These are phyloP conservation scores for Phenacoccus solenopsis DNA, from an alignment of 1,140 invertebrate genomes.

Conservation along the genomic window DNA sequence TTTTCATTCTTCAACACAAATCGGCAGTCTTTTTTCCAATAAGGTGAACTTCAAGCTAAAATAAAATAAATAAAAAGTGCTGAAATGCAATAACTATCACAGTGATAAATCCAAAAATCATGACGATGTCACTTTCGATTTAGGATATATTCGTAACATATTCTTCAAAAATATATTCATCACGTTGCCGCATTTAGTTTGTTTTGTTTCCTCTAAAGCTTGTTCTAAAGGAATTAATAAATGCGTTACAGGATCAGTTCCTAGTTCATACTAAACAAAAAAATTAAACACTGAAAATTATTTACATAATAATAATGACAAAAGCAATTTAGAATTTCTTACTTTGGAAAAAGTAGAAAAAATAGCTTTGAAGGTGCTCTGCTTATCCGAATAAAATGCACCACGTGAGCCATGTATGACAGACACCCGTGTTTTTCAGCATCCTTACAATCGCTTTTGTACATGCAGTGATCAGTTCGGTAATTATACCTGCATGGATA, in stretches of 20 bases:
- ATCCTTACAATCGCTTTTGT: slow-evolving; percentile 66
- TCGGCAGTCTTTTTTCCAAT: too few relatives aligned
- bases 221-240: neutral
- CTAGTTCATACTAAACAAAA: neutral
- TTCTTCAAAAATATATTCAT: neutral
- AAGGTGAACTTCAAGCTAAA: too few relatives aligned
- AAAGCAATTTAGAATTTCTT: slow-evolving; percentile 29
- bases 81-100: too few relatives aligned
- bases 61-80: too few relatives aligned
- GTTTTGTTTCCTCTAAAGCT: neutral
- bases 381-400: slow-evolving; percentile 72
- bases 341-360: slow-evolving; percentile 56
- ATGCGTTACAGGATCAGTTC: neutral
- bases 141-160: neutral
- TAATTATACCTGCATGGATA: slow-evolving; percentile 84
- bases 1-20: too few relatives aligned
- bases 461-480: slow-evolving; percentile 89
- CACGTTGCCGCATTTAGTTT: neutral
- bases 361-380: slow-evolving; percentile 70
- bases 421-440: slow-evolving; percentile 63
- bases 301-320: neutral
- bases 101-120: too few relatives aligned
- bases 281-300: neutral
- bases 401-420: slow-evolving; percentile 81
- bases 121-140: too few relatives aligned